Percentiles rank a stretch among this genome's conserved stretches.
phyloP scores from a whole-genome alignment of 2,888 invertebrate genomes.

The Resseliella maxima region DNA sequence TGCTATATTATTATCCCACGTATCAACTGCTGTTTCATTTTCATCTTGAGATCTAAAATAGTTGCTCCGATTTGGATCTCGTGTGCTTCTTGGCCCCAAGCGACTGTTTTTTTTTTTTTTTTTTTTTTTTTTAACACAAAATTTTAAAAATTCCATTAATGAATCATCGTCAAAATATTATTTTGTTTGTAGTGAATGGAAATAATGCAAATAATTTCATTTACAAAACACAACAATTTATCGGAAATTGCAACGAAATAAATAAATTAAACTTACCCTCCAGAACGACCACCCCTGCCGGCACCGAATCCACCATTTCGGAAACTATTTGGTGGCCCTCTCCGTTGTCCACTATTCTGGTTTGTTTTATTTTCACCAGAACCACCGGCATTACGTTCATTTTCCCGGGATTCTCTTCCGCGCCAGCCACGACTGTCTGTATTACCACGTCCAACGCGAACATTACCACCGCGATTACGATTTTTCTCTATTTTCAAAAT shows the following conservation, averaged over 20 bases:
- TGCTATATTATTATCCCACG: constrained; percentile 71
- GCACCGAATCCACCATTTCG: constrained; percentile 70
- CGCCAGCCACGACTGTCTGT: constrained; percentile 73
- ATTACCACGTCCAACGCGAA: constrained; percentile 66
- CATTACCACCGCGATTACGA: constrained; percentile 67
- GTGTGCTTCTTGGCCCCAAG: constrained; percentile 61
- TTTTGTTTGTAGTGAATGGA: no score
- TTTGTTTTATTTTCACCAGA: constrained; percentile 59
- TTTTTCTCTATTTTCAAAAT: constrained; percentile 63
- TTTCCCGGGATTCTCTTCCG: constrained; percentile 74
- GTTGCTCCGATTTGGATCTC: constrained; percentile 61
- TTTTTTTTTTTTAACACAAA: not conserved
- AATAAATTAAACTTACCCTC: constrained; percentile 56
- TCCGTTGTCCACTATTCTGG: constrained; percentile 63
- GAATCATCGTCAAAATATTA: no score
- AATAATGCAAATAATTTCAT: no score
- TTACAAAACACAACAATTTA: no score
- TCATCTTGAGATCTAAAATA: constrained; percentile 64
- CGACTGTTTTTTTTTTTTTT: constrained; percentile 56
- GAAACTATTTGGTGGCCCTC: constrained; percentile 68
- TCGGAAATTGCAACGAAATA: no score
- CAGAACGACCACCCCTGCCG: constrained; percentile 61
- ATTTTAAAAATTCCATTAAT: not conserved
- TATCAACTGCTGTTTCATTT: constrained; percentile 68
- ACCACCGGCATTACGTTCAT: constrained; percentile 70